Base-by-base conservation (phyloP, 2,888 invertebrate species). In the Pedicia rivosa region DNA sequence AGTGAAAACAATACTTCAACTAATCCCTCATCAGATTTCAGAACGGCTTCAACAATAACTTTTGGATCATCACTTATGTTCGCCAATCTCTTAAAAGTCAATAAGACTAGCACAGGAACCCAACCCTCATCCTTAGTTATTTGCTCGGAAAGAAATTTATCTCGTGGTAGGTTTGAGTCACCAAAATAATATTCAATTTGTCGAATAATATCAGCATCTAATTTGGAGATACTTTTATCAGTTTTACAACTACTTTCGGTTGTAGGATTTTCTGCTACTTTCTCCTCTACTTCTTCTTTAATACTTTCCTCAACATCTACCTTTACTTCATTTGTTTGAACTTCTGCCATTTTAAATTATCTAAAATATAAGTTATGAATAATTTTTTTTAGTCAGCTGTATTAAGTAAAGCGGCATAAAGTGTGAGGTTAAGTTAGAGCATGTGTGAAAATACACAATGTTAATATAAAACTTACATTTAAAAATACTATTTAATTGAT, bases 81-180 rank as follows among this genome's bases (percentile, higher is more conserved):
- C 0, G 79, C 70, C 15, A 97, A 68, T 15, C 94, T 71, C 58
- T 94, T 91, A 57, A 97, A 98, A 40, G 77, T 88, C 32, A 83
- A 63, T 60, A 98, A 70, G 0, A 82, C 73, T 0, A 78, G 74
- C 31, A 97, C 56, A 0, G 86, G 73, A 14, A 98, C 73, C 97
- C 97, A 90, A 3, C 87, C 95, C 37, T 91, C 83, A 46, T 90
- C 83, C 44, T 83, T 66, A 46, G 74, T 74, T 2, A 83, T 72
- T 62, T 91, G 80, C 42, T 84, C 83, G 48, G 77, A 73, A n/a
- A 98, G 65, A 56, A 95, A 98, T 59, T 84, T 91, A 57, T 98
- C 97, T 41, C 82, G 72, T 1, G 80, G 78, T 36, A 98, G 66
- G 62, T 98, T 98, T 5, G 81, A 70, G 58, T 98, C 88, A 35